These are phyloP conservation scores for Drosophila melanosoma DNA, from an alignment of 2,888 invertebrate species.

Conservation along the genomic window DNA sequence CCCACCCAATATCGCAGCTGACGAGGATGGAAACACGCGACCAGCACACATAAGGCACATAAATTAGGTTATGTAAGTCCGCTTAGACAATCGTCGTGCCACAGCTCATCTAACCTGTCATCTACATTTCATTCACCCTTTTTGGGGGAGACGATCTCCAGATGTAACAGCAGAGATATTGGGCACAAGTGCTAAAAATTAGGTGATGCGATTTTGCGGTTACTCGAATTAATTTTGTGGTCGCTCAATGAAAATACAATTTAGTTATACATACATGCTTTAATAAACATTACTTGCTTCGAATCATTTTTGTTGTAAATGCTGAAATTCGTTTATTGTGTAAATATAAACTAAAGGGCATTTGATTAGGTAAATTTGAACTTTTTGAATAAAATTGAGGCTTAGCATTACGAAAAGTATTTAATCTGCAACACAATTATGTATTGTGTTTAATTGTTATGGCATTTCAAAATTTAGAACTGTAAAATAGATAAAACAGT, in stretches of 20 bases:
- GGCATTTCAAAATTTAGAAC: not conserved
- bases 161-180: constrained; percentile 53
- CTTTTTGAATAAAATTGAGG: not conserved
- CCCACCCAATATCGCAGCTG: constrained; percentile 67
- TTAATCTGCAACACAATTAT: not conserved
- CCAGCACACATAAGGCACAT: constrained; percentile 44
- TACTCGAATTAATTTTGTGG: constrained; percentile 59
- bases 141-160: constrained; percentile 4
- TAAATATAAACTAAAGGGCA: constrained; percentile 16
- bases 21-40: constrained; percentile 67
- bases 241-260: constrained; percentile 25
- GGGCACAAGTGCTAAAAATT: constrained; percentile 59
- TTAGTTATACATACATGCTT: constrained; percentile 4
- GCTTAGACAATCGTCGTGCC: constrained; percentile 56
- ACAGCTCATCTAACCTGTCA: constrained; percentile 45
- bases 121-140: constrained; percentile 45
- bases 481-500: not conserved
- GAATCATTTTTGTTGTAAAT: constrained; percentile 41
- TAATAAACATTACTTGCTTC: constrained; percentile 23
- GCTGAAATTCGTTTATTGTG: constrained; percentile 48
- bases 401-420: not conserved
- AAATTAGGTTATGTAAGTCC: constrained; percentile 71
- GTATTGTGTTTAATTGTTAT: not conserved
- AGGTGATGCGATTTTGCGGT: constrained; percentile 56
- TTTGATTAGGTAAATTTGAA: not conserved